These are phyloP conservation scores for Cheilosia vernalis DNA, from an alignment of 2,888 invertebrate genomes.

Conservation along the genomic window DNA sequence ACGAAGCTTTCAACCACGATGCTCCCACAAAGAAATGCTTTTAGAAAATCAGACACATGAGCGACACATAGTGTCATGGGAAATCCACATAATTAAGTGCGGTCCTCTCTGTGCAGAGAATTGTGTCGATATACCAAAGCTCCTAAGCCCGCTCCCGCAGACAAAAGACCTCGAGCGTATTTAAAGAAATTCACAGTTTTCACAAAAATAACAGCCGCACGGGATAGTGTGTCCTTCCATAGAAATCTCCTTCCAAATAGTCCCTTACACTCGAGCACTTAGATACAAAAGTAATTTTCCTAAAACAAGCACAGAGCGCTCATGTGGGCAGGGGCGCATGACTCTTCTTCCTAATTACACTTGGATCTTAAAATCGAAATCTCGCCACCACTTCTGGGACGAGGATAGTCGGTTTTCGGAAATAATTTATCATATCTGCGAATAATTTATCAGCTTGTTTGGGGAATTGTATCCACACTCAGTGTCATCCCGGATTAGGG, in stretches of 20 bases:
- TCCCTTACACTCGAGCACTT: slow-evolving; percentile 41
- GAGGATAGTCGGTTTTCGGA: slow-evolving; percentile 42
- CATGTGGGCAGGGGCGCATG: background rate
- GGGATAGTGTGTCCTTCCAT: slow-evolving; percentile 11
- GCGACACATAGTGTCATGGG: slow-evolving; percentile 42
- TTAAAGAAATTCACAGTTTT: slow-evolving; percentile 9
- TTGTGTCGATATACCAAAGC: slow-evolving; percentile 29
- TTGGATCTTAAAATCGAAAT: slow-evolving; percentile 38
- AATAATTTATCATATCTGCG: slow-evolving; percentile 71
- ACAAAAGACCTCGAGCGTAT: slow-evolving; percentile 34
- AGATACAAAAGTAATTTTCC: slow-evolving; percentile 58
- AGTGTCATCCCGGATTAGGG: slow-evolving; percentile 55
- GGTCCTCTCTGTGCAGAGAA: slow-evolving; percentile 27
- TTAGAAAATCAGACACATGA: slow-evolving; percentile 47
- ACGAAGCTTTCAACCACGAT: slow-evolving; percentile 22
- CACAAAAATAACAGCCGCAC: slow-evolving; percentile 29
- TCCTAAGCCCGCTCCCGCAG: background rate
- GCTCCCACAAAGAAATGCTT: slow-evolving; percentile 37
- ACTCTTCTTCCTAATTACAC: slow-evolving; percentile 46
- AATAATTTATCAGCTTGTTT: slow-evolving; percentile 69
- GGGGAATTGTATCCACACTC: slow-evolving; percentile 39
- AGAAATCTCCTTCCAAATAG: background rate
- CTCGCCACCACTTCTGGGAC: slow-evolving; percentile 11
- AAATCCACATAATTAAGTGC: slow-evolving; percentile 64
- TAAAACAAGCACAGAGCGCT: slow-evolving; percentile 12